Evolutionary conservation across 2,888 invertebrate genomes (phyloP), one percentile per base, ranked within the genome.

Genomic region (Sminthurinus aureus): DNA sequence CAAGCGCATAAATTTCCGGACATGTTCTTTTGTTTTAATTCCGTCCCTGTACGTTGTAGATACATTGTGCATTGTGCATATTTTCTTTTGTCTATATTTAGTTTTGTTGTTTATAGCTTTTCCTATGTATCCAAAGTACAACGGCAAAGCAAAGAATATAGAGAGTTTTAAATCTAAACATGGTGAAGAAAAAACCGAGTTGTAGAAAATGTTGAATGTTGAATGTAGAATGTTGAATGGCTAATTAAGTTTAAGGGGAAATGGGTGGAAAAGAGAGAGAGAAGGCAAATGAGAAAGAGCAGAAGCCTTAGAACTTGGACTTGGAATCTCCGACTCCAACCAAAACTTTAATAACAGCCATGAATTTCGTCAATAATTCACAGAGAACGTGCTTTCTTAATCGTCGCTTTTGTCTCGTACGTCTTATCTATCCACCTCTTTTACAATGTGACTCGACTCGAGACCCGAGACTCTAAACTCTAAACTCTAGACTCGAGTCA

Each of bases 281-380:
- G 1, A 6, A 6, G 6, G 38, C 38, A 38, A 38, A 38, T 18
- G 15, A 58, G 18, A 58, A 58, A 58, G 13, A 58, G 58, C 9
- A 58, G 2, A 52, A 52, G 52, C 52, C 52, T 0, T 18, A 13
- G 58, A 58, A 58, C 6, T 38, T 38, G 38, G 38, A 38, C 1
- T 4, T 38, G 58, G 18, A 58, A 58, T 18, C 58, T 58, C 58
- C 58, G 0, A 18, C 58, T 58, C 58, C 58, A 6, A 18, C 58
- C 13, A 58, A 18, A 58, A 73, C 73, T 73, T 73, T 73, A 73
- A 73, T 73, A 73, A 73, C 26, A 26, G 24, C 73, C 73, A 26
- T 73, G 73, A 73, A 73, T 73, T 73, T 15, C 26, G 24, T 38
- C 73, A 73, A 73, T 73, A 73, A 73, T 73, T 73, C 38, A 73